phyloP scores from a whole-genome alignment of 1,140 invertebrate species.

The Maconellicoccus hirsutus region DNA sequence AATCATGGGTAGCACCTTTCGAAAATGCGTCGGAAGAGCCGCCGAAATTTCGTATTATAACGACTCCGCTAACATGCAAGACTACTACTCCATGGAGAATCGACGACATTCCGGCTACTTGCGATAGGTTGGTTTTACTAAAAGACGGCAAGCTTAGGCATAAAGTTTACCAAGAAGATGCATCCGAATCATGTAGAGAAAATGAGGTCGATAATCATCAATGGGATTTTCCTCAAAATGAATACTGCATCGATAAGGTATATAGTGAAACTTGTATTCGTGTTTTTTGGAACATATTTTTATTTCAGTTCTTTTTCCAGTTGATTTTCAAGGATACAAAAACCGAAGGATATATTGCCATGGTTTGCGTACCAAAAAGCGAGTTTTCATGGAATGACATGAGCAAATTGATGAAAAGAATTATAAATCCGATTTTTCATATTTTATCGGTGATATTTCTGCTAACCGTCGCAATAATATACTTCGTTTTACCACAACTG shows the following conservation, averaged over 20 bases:
- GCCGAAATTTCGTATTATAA: slow-evolving; percentile 39
- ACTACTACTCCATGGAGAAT: slow-evolving; percentile 55
- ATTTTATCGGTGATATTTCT: slow-evolving; percentile 55
- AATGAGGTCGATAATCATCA: slow-evolving; percentile 36
- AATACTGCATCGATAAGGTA: slow-evolving; percentile 68
- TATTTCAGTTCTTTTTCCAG: background rate
- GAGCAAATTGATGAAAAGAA: slow-evolving; percentile 56
- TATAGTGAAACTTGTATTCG: slow-evolving; percentile 27
- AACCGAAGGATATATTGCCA: slow-evolving; percentile 48
- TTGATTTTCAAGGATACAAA: slow-evolving; percentile 20
- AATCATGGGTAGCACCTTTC: background rate
- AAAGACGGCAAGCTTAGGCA: slow-evolving; percentile 56
- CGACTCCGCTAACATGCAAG: slow-evolving; percentile 56
- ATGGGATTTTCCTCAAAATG: slow-evolving; percentile 44
- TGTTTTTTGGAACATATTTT: background rate
- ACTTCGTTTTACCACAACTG: slow-evolving; percentile 70
- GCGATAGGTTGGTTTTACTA: slow-evolving; percentile 51
- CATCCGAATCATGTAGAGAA: slow-evolving; percentile 36
- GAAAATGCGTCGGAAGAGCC: background rate
- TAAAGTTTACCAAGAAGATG: slow-evolving; percentile 42
- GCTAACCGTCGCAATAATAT: slow-evolving; percentile 61
- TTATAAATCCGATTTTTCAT: slow-evolving; percentile 62
- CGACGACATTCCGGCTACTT: slow-evolving; percentile 47
- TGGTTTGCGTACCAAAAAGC: slow-evolving; percentile 58
- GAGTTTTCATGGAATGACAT: slow-evolving; percentile 52